These are phyloP conservation scores for Carcina quercana DNA, from an alignment of 2,888 invertebrate species.

Conservation along the genomic window DNA sequence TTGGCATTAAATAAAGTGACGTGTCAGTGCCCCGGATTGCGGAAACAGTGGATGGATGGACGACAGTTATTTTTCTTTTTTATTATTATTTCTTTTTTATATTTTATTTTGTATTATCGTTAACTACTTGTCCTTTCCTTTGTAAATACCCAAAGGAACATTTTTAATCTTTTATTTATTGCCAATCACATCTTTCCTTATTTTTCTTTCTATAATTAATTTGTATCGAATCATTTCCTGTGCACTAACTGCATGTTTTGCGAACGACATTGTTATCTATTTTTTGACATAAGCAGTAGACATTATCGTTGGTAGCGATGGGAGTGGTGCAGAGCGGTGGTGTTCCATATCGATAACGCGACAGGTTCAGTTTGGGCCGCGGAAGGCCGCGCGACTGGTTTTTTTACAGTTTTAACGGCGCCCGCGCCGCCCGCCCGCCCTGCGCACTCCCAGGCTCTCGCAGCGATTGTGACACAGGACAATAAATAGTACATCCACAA, in stretches of 20 bases:
- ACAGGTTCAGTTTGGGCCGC: no score
- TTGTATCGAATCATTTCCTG: no score
- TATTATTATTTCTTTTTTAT: conserved; percentile 26
- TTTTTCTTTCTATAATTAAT: conserved; percentile 30
- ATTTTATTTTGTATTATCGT: conserved; percentile 23
- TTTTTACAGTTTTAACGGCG: conserved; percentile 70
- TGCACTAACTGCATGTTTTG: conserved; percentile 54
- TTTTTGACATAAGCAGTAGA: no score
- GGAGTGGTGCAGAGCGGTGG: no score
- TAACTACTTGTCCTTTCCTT: conserved; percentile 36
- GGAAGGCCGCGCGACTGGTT: conserved; percentile 64
- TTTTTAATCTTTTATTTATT: conserved; percentile 48
- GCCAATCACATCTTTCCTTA: conserved; percentile 67
- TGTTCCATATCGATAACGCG: no score
- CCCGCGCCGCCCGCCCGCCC: conserved; percentile 25
- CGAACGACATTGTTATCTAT: no score
- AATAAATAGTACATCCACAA: no score
- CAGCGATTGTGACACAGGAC: no score
- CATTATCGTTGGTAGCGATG: no score
- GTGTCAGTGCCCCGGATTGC: conserved; percentile 55
- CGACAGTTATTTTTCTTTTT: conserved; percentile 36
- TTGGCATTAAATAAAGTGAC: conserved; percentile 70
- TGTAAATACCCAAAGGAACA: conserved; percentile 58
- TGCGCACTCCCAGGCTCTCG: not conserved
- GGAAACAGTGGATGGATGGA: conserved; percentile 58